phyloP scores from a whole-genome alignment of 2,888 invertebrate species.

The Archips crataeganus region DNA sequence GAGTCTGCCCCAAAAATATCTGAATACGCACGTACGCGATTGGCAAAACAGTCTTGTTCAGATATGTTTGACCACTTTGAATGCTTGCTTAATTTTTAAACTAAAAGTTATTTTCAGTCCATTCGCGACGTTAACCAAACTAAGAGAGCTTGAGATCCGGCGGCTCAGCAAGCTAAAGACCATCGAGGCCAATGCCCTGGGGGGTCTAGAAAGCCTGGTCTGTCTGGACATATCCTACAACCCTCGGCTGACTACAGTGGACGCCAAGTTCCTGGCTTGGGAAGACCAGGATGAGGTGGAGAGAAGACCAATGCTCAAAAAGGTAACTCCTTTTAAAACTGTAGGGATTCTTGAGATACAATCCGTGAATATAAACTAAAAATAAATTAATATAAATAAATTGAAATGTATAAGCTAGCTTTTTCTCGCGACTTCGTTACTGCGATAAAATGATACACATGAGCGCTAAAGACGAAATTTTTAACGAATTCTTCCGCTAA shows the following conservation, averaged over 20 bases:
- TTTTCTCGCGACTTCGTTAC: too few relatives aligned
- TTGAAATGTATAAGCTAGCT: too few relatives aligned
- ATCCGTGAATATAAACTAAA: too few relatives aligned
- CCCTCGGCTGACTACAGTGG: constrained; percentile 84
- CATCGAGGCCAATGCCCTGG: constrained; percentile 78
- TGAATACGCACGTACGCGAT: too few relatives aligned
- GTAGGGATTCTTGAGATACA: too few relatives aligned
- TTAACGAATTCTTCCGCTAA: not conserved
- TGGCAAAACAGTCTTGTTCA: too few relatives aligned
- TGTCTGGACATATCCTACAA: constrained; percentile 87
- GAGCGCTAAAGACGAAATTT: not conserved
- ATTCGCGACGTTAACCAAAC: constrained; percentile 83
- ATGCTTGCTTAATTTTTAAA: not conserved
- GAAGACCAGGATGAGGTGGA: constrained; percentile 69
- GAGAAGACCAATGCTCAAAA: constrained; percentile 87
- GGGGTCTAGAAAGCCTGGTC: constrained; percentile 72
- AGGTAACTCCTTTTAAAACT: constrained; percentile 57
- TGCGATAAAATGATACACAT: not conserved
- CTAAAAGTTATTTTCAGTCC: constrained; percentile 62
- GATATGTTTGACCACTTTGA: too few relatives aligned
- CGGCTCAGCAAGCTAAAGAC: constrained; percentile 85
- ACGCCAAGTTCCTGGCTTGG: constrained; percentile 83
- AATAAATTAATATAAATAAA: too few relatives aligned
- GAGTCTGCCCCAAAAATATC: too few relatives aligned
- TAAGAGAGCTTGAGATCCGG: constrained; percentile 87